A percentile compares a stretch with the other conserved stretches of the same genome.
These are phyloP conservation scores for Sakesphorus luctuosus DNA, from an alignment of 2,113 vertebrate species.

Conservation along the genomic window DNA sequence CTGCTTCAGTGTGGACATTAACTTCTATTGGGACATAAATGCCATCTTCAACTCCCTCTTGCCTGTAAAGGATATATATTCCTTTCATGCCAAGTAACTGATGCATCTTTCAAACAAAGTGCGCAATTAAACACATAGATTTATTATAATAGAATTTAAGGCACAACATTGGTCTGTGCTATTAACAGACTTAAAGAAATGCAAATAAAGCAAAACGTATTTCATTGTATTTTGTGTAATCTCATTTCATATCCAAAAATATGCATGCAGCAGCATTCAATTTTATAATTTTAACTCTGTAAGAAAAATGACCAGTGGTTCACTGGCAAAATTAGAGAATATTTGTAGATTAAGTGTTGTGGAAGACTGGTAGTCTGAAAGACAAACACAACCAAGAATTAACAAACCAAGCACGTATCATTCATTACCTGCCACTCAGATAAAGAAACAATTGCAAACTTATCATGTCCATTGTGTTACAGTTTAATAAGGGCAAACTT, in stretches of 20 bases:
- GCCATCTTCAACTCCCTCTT: constrained; percentile 85
- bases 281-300: neutral
- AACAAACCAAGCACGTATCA: neutral
- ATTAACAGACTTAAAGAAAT: neutral
- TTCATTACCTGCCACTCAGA: neutral
- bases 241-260: neutral
- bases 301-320: neutral
- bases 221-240: neutral
- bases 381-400: neutral
- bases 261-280: neutral
- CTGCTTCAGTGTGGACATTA: constrained; percentile 78
- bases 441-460: neutral
- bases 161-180: neutral
- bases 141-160: neutral
- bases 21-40: constrained; percentile 86
- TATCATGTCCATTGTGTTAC: neutral
- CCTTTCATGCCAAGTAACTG: neutral
- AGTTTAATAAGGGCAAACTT: neutral
- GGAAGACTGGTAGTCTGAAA: neutral
- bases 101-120: neutral
- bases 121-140: neutral
- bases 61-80: constrained; percentile 76
- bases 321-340: neutral
- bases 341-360: neutral
- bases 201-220: neutral